Conservation (phyloP, 2,113 vertebrate species). For the Phyllostomus discolor region DNA sequence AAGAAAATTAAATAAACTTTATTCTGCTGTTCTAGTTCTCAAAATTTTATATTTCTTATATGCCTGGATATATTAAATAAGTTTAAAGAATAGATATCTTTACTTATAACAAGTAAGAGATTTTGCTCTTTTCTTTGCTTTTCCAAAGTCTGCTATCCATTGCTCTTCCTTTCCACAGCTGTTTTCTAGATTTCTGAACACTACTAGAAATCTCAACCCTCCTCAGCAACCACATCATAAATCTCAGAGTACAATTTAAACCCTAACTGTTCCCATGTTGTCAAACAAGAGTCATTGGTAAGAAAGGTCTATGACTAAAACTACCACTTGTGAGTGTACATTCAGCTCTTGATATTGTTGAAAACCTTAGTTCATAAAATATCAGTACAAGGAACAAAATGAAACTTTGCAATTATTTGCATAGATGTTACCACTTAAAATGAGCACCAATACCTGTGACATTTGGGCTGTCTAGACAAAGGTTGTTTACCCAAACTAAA, state of each 20-base stretch:
- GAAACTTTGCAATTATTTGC: slow-evolving; percentile 67
- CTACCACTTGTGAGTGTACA: background rate
- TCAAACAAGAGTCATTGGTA: background rate
- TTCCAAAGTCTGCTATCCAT: background rate
- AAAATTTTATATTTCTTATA: background rate
- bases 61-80: background rate
- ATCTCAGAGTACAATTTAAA: background rate
- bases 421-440: slow-evolving; percentile 74
- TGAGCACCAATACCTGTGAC: slow-evolving; percentile 73
- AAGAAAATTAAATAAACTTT: slow-evolving; percentile 3
- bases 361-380: slow-evolving; percentile 55
- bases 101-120: background rate
- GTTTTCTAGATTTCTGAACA: background rate
- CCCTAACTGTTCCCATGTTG: background rate
- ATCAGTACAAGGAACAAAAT: slow-evolving; percentile 46
- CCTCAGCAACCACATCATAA: background rate
- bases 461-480: slow-evolving; percentile 77
- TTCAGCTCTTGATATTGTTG: background rate
- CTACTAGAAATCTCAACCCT: background rate
- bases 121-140: background rate
- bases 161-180: background rate
- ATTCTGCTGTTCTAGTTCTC: background rate
- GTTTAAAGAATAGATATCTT: background rate
- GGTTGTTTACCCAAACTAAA: slow-evolving; percentile 77
- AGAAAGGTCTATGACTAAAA: background rate